Base-by-base conservation (phyloP, 2,888 invertebrate genomes). In the Drosophila hamatofila region DNA sequence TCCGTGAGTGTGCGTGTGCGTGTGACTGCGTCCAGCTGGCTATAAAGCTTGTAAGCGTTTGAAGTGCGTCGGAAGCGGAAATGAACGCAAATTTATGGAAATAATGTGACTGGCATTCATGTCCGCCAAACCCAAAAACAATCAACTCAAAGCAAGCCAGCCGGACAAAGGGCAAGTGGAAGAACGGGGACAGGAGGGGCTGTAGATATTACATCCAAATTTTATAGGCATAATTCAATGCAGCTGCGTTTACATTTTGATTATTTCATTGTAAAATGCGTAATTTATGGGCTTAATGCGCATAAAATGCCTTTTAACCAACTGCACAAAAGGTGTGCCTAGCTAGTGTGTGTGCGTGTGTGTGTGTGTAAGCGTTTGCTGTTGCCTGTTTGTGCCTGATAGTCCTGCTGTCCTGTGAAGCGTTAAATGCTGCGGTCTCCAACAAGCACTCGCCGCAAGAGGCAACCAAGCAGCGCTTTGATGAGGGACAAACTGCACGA, bases 51-150 rank as follows among this genome's bases (percentile, higher is more conserved):
- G 27, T 11, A 27, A 27, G 6, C 78, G 76, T 72, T 86, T 86
- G 83, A 88, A 88, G 69, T 77, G 67, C 25, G 25, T 30, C 83
- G 86, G 78, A 82, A 88, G 69, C 87, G 89, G 87, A 90, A 83
- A 90, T 76, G 72, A 70, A 73, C 70, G 84, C 75, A 90, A 86
- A 90, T 90, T 88, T 88, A 90, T 90, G 89, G 77, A 86, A 90
- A 88, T 86, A 86, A 77, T 88, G 71, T 62, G 75, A 72, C 66
- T 70, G 74, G 51, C 60, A 42, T 66, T 79, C 64, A 81, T 75
- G 66, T 81, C 51, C 65, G 56, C 44, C 48, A 56, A 57, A 41
- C 42, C 49, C 49, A 60, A 65, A 67, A 80, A 78, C 78, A 78
- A 77, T 78, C 80, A 72, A 68, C 62, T 48, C 41, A 46, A 63